Evolutionary conservation across 2,113 vertebrate genomes (phyloP).

Genomic region (Sorex araneus): DNA sequence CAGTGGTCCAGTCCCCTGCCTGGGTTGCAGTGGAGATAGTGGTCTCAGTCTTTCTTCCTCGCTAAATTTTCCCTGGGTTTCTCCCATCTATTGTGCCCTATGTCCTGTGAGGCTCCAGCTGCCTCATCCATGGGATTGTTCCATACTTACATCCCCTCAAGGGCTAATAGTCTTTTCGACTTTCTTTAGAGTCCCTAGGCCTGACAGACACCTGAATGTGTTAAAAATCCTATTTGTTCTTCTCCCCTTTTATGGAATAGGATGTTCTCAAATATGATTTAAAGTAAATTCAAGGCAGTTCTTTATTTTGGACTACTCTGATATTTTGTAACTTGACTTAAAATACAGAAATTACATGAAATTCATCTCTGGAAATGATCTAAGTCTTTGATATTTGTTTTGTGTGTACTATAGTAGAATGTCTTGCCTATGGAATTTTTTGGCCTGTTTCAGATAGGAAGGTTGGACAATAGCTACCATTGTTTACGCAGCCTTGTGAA

Average conservation of each 20-base stretch:
- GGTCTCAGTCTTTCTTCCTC: background rate
- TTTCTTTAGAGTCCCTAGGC: background rate
- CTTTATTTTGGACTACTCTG: background rate
- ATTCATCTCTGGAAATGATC: background rate
- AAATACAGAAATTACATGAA: background rate
- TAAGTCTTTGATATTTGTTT: background rate
- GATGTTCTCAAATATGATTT: background rate
- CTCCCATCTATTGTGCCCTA: background rate
- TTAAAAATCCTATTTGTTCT: fast-evolving
- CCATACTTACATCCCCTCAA: background rate
- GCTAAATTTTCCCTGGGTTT: background rate
- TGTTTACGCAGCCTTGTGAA: background rate
- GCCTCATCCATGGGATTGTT: background rate
- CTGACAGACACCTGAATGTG: background rate
- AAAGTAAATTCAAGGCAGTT: background rate
- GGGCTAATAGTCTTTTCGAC: fast-evolving
- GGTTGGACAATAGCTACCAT: background rate
- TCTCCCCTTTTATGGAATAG: background rate
- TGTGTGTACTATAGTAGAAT: background rate
- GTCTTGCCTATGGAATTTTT: background rate
- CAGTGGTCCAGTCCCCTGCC: fast-evolving
- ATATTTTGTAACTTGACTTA: background rate
- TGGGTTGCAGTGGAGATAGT: background rate
- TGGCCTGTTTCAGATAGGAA: background rate
- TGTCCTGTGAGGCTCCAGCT: background rate